Evolutionary conservation across 2,888 invertebrate species (phyloP), one percentile per base, ranked within the genome.

Genomic region (Tachina lurida): DNA sequence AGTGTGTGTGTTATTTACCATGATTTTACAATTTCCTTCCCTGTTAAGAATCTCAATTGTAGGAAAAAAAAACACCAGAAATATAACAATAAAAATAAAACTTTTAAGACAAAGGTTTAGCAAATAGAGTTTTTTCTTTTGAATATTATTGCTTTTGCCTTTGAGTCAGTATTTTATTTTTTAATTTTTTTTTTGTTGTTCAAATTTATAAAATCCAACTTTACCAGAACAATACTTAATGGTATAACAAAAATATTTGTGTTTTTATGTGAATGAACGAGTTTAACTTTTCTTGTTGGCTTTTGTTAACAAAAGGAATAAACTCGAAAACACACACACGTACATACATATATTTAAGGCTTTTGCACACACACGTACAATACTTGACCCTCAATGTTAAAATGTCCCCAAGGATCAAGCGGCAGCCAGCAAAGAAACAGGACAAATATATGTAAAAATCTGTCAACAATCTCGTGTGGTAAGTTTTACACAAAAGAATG

Each of bases 301-400:
- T 77, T 62, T 43, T 73, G 54, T 43, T 17, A 17, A 65, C 41
- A 65, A 12, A 65, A n/a, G 17, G 10, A 31, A 39, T 9, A 39
- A 12, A 17, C 4, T 1, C 39, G 43, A 2, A 47, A 15, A 19
- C 22, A 22, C 67, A 47, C 19, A n/a, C 1, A 22, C 22, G 3
- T 22, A 45, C 10, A n/a, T 1, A 19, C 13, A 49, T 15, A 47
- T 3, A 74, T 41, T n/a, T 5, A 13, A 4, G 10, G 47, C 39
- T 39, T 13, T 52, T 15, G 43, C 2, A 17, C 13, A 17, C 12
- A 5, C 8, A 39, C 47, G 39, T 19, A 65, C 43, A 13, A 73
- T 54, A 17, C 74, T 84, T 84, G 81, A 81, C 84, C 81, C 81
- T 77, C 54, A 84, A 84, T 77, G 73, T 54, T 67, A 68, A 81